These are phyloP conservation scores for Genyomyrus donnyi DNA, from an alignment of 2,113 vertebrate genomes.

Conservation along the genomic window DNA sequence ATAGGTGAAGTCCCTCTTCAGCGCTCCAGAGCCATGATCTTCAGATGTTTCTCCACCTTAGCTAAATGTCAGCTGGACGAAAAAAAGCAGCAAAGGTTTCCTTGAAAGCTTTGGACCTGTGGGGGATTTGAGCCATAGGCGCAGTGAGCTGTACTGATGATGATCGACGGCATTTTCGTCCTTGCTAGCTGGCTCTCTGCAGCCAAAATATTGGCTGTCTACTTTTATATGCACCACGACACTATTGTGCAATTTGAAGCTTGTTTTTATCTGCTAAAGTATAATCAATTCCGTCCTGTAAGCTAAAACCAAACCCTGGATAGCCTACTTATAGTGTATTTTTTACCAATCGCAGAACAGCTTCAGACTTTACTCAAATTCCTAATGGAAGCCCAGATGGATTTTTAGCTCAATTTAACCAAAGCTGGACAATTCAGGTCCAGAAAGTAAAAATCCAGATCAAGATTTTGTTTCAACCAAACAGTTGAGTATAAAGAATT, in stretches of 20 bases:
- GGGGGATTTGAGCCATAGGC: not conserved
- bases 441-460: not conserved
- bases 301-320: not conserved
- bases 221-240: not conserved
- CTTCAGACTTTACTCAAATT: not conserved
- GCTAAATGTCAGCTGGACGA: not conserved
- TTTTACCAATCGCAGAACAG: not conserved
- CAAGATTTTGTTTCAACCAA: not conserved
- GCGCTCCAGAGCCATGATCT: not conserved
- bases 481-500: not conserved
- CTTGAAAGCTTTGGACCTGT: not conserved
- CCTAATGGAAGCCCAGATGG: not conserved
- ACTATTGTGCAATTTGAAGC: not conserved
- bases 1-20: not conserved
- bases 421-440: not conserved
- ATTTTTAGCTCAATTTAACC: not conserved
- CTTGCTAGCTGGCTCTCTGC: not conserved
- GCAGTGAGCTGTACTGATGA: not conserved
- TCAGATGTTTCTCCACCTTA: slow-evolving; percentile 4
- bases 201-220: not conserved
- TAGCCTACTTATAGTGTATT: not conserved
- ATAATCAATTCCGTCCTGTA: not conserved
- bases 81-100: not conserved
- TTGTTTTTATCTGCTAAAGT: not conserved
- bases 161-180: not conserved